Evolutionary conservation across 2,113 vertebrate species (phyloP).

Genomic region (Lepidothrix coronata): DNA sequence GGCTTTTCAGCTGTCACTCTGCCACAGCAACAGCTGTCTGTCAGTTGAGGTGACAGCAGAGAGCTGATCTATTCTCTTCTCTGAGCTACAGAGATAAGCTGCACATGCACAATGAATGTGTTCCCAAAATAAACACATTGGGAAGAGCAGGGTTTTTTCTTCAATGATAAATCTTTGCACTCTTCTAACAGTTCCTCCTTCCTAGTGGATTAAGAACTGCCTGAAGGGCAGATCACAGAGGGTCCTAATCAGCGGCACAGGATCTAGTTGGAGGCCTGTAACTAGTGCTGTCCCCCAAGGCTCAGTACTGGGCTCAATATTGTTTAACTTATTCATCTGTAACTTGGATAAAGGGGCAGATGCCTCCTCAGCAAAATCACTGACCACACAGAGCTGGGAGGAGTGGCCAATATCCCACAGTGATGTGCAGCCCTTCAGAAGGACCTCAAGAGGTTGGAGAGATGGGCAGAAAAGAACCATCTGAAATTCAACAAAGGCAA

Average conservation of each 20-base stretch:
- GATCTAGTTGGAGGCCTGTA: background rate
- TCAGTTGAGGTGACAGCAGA: background rate
- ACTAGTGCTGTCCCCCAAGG: background rate
- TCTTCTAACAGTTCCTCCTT: background rate
- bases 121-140: background rate
- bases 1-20: constrained; percentile 43
- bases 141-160: background rate
- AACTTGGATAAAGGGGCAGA: background rate
- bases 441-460: background rate
- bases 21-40: constrained; percentile 13
- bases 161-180: background rate
- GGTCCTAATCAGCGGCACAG: accelerated
- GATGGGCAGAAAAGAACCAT: background rate
- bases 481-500: background rate
- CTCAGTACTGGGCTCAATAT: background rate
- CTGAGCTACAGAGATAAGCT: constrained; percentile 38
- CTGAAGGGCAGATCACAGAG: background rate
- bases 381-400: background rate
- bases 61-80: constrained; percentile 19
- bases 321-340: background rate
- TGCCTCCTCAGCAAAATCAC: background rate
- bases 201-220: background rate
- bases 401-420: background rate
- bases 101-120: background rate
- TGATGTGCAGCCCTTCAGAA: background rate